Conservation (phyloP, 2,113 vertebrate genomes). For the Melierax canorus region DNA sequence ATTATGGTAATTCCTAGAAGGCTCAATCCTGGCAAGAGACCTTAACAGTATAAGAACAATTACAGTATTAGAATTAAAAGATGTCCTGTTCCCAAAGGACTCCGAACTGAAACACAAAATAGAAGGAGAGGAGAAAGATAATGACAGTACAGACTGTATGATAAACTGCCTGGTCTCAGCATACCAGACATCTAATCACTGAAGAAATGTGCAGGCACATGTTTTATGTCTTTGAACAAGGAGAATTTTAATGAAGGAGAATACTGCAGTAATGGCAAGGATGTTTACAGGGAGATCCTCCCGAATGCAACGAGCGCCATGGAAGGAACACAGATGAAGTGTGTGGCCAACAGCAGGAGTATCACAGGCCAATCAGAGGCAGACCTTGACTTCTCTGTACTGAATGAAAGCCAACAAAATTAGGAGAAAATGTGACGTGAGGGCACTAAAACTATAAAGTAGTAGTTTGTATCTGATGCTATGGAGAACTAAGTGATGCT, state of each 20-base stretch:
- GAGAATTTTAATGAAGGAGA: conserved; percentile 7
- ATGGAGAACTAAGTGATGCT: neutral
- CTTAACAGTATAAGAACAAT: neutral
- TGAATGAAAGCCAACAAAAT: neutral
- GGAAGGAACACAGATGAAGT: neutral
- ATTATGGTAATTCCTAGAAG: neutral
- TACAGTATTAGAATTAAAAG: neutral
- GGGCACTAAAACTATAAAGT: neutral
- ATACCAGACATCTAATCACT: neutral
- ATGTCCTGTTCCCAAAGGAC: neutral
- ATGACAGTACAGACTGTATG: neutral
- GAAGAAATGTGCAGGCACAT: neutral
- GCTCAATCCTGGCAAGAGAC: neutral
- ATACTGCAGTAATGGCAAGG: neutral
- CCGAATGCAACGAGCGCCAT: neutral
- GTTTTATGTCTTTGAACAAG: neutral
- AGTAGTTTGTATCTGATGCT: neutral
- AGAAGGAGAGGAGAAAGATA: neutral
- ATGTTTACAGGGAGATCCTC: neutral
- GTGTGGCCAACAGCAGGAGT: neutral
- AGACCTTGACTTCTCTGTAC: neutral
- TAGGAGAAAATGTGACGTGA: neutral
- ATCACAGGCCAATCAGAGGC: neutral
- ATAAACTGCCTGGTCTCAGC: neutral
- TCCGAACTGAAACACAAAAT: neutral